phyloP scores from a whole-genome alignment of 2,888 invertebrate genomes.

The Syrphus vitripennis region DNA sequence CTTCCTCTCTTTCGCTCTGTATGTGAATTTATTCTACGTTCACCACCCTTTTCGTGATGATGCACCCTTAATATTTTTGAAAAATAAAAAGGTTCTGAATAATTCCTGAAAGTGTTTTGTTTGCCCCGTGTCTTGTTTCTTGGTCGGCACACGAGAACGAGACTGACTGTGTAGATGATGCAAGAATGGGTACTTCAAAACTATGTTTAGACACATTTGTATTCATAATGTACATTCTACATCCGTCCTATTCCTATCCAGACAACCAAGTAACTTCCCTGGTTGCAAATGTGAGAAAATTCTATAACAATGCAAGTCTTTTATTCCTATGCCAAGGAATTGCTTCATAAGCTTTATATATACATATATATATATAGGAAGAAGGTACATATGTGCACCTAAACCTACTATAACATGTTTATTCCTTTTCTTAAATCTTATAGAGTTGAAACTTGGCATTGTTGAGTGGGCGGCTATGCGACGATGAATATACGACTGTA shows the following conservation, averaged over 20 bases:
- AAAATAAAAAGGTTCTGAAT: conserved; percentile 49
- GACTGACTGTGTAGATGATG: conserved; percentile 41
- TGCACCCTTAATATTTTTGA: conserved; percentile 14
- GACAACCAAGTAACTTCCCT: conserved; percentile 17
- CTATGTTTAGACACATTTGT: neutral
- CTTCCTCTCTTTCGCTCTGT: neutral
- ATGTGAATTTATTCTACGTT: neutral
- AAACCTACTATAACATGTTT: conserved; percentile 20
- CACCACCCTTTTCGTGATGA: neutral
- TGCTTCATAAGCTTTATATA: neutral
- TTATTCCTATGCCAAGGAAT: conserved; percentile 17
- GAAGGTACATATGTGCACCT: neutral
- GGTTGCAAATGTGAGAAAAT: conserved; percentile 66
- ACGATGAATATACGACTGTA: neutral
- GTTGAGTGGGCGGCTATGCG: conserved; percentile 23
- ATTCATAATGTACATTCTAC: conserved; percentile 8
- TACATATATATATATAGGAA: no score
- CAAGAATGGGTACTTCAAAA: conserved; percentile 27
- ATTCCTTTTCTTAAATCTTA: conserved; percentile 12
- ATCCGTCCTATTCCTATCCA: conserved; percentile 33
- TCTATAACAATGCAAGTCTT: conserved; percentile 62
- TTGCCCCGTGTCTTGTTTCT: conserved; percentile 64
- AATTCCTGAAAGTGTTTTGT: conserved; percentile 68
- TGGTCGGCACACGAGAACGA: conserved; percentile 63
- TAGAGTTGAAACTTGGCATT: conserved; percentile 27